phyloP scores from a whole-genome alignment of 2,888 invertebrate genomes.

The Rhagonycha lutea region DNA sequence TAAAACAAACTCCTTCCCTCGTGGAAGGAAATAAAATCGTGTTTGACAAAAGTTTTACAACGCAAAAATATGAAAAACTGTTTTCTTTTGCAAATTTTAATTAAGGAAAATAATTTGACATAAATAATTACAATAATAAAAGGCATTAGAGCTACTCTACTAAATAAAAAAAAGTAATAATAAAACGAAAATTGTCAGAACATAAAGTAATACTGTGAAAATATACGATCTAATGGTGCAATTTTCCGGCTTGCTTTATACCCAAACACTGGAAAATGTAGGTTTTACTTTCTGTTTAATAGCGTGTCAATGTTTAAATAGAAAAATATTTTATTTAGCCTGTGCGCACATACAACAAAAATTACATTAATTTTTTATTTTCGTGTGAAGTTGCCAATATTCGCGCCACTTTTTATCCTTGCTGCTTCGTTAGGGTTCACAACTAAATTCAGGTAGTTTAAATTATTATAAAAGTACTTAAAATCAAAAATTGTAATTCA shows the following conservation, averaged over 20 bases:
- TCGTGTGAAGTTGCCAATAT: background rate
- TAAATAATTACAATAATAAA: background rate
- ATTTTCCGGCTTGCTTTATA: background rate
- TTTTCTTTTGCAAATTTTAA: constrained; percentile 1
- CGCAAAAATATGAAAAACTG: background rate
- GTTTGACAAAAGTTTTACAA: background rate
- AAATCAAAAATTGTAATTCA: background rate
- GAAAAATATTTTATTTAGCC: constrained; percentile 3
- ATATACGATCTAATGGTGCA: constrained; percentile 4
- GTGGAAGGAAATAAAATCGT: background rate
- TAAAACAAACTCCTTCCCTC: background rate
- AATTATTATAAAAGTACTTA: background rate
- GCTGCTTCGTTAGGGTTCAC: background rate
- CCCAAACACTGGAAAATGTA: constrained; percentile 1
- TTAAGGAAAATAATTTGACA: constrained; percentile 1
- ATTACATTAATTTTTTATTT: constrained; percentile 1
- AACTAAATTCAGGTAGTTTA: background rate
- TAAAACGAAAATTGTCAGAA: constrained; percentile 4
- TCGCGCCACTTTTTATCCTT: background rate
- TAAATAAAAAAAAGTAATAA: constrained; percentile 1
- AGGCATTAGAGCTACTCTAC: background rate
- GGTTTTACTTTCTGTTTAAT: constrained; percentile 1
- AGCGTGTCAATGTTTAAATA: constrained; percentile 2
- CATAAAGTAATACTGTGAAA: constrained; percentile 4
- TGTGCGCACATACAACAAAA: background rate